phyloP scores from a whole-genome alignment of 2,888 invertebrate species.

The Pomacea canaliculata region DNA sequence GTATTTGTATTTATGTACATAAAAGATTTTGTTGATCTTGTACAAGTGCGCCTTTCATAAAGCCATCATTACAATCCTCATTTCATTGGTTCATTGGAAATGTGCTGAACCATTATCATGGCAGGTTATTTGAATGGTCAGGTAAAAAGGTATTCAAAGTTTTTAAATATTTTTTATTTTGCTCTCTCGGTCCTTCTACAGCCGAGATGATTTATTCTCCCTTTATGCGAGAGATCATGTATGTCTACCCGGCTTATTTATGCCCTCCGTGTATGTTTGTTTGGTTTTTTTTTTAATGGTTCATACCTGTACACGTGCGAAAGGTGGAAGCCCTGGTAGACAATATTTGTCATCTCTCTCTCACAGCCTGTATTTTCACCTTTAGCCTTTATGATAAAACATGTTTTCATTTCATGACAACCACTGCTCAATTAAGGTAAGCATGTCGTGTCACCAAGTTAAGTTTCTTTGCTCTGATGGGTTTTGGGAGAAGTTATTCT shows the following conservation, averaged over 20 bases:
- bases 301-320: constrained; percentile 52
- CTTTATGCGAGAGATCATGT: constrained; percentile 3
- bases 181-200: constrained; percentile 25
- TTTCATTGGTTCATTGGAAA: no score
- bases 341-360: constrained; percentile 5
- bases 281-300: constrained; percentile 21
- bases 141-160: constrained; percentile 7
- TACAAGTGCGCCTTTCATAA: no score
- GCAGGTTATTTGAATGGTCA: background rate
- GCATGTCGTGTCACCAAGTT: no score
- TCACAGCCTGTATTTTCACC: background rate
- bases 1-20: no score
- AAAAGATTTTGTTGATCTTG: no score
- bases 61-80: no score
- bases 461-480: no score
- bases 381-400: no score
- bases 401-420: no score
- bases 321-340: constrained; percentile 43
- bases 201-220: constrained; percentile 10
- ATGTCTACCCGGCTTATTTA: constrained; percentile 24
- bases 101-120: no score
- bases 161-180: constrained; percentile 6
- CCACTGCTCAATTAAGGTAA: no score
- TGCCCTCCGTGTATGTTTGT: constrained; percentile 29
- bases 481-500: no score